These are phyloP conservation scores for Furcula furcula DNA, from an alignment of 2,888 invertebrate genomes.

Conservation along the genomic window DNA sequence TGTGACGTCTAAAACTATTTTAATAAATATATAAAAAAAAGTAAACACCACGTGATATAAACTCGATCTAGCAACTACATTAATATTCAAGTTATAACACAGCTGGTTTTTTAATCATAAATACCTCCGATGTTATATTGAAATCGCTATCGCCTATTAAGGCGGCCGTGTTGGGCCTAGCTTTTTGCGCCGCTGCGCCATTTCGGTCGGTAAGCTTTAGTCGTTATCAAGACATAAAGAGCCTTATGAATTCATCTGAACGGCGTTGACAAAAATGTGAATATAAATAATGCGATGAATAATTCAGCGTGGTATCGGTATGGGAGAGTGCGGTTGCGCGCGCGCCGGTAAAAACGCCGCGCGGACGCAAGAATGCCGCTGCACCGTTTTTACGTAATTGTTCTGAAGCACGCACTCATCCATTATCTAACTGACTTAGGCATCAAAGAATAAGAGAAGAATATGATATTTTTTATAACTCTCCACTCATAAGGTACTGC, in stretches of 20 bases:
- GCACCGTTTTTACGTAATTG: slow-evolving; percentile 78
- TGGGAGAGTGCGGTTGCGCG: slow-evolving; percentile 58
- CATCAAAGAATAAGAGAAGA: slow-evolving; percentile 25
- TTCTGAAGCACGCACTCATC: slow-evolving; percentile 76
- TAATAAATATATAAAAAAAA: too few species aligned
- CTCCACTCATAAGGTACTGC: slow-evolving; percentile 23
- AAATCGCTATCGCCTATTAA: slow-evolving; percentile 42
- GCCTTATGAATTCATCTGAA: slow-evolving; percentile 77
- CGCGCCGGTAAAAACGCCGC: slow-evolving; percentile 54
- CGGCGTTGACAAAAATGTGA: slow-evolving; percentile 81
- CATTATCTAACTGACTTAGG: slow-evolving; percentile 66
- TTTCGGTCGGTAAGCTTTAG: slow-evolving; percentile 74
- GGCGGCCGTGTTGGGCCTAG: slow-evolving; percentile 42
- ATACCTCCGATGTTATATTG: slow-evolving; percentile 26
- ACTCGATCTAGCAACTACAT: too few species aligned
- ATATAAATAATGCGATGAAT: slow-evolving; percentile 79
- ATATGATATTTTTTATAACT: slow-evolving; percentile 27
- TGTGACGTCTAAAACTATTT: too few species aligned
- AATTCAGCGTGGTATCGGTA: slow-evolving; percentile 80
- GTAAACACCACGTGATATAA: too few species aligned
- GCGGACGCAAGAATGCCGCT: slow-evolving; percentile 64
- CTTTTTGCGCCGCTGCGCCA: slow-evolving; percentile 54
- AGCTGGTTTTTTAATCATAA: too few species aligned
- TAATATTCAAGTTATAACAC: too few species aligned
- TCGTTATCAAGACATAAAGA: slow-evolving; percentile 80